Base-by-base conservation (phyloP, 1,140 invertebrate genomes). In the Drosophila kohkoa region DNA sequence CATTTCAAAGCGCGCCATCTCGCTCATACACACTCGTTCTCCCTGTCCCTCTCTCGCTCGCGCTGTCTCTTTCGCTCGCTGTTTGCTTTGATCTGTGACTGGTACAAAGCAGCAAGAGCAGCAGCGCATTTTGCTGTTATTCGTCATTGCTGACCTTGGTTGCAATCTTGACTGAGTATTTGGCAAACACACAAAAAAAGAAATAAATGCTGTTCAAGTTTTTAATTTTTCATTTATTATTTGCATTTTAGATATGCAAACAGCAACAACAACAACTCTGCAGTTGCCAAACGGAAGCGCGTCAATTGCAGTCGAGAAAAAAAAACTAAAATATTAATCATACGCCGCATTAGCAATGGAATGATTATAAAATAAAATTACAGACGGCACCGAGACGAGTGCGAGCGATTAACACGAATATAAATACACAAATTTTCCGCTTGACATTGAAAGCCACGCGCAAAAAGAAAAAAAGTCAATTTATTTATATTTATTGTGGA, bases 121-220 rank as follows among this genome's bases (percentile, higher is more conserved):
- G 38, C 60, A 88, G 85, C 83, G 83, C 83, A 88, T 88, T 83
- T 91, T 91, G 82, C 82, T 91, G 86, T 91, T 89, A 91, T 91
- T 91, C 86, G 83, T 90, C 86, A 86, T 80, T 86, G 77, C 73
- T 80, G 86, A 90, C 86, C 86, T 90, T 90, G 86, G 87, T 90
- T 90, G 86, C 86, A 90, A 90, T 90, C 86, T 89, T 89, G 79
- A 66, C 52, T 68, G 71, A 76, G 77, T 85, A 48, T 75, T 79
- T 78, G 73, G 45, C 51, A 73, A 11, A 25, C 20, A 25, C 11
- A 52, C 15, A 35, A 55, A 32, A 15, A 15, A 55, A 25, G 3
- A 25, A 41, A 15, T 6, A 55, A 55, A 35, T 30, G 43, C 46
- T 38, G 41, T 52, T 69, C 64, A 62, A 62, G 75, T 75, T 72